These are phyloP conservation scores for Hippopotamus amphibius DNA, from an alignment of 2,113 vertebrate species.

Conservation along the genomic window DNA sequence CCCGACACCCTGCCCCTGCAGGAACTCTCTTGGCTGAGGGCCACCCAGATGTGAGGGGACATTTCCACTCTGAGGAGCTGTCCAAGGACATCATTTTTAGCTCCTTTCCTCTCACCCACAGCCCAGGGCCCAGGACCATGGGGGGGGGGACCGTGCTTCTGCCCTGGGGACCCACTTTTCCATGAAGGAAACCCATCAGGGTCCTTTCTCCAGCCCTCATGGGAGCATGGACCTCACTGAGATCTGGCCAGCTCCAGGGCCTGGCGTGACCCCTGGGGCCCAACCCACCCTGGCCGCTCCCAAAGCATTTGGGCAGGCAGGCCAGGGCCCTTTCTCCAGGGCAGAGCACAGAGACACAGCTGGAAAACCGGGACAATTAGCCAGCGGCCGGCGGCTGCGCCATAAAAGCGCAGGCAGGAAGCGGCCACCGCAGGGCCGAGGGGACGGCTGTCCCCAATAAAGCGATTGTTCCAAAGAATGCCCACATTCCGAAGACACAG, in stretches of 20 bases:
- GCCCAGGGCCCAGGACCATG: background rate
- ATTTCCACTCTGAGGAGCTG: background rate
- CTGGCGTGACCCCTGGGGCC: background rate
- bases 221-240: background rate
- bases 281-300: background rate
- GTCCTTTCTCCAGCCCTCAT: background rate
- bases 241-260: background rate
- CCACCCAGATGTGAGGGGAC: background rate
- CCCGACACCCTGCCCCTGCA: background rate
- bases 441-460: constrained; percentile 78
- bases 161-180: background rate
- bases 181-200: background rate
- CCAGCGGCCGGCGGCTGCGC: constrained; percentile 57
- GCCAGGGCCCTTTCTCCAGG: constrained; percentile 2
- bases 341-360: constrained; percentile 77
- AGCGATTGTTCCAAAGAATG: constrained; percentile 82
- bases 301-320: constrained; percentile 36
- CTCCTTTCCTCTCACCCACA: background rate
- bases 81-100: background rate
- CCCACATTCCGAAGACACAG: constrained; percentile 73
- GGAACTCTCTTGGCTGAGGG: background rate
- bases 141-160: background rate
- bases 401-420: constrained; percentile 84
- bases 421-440: constrained; percentile 69
- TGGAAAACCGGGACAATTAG: constrained; percentile 81